Conservation (phyloP, 2,797 vertebrate species). For the Uromys caudimaculatus region DNA sequence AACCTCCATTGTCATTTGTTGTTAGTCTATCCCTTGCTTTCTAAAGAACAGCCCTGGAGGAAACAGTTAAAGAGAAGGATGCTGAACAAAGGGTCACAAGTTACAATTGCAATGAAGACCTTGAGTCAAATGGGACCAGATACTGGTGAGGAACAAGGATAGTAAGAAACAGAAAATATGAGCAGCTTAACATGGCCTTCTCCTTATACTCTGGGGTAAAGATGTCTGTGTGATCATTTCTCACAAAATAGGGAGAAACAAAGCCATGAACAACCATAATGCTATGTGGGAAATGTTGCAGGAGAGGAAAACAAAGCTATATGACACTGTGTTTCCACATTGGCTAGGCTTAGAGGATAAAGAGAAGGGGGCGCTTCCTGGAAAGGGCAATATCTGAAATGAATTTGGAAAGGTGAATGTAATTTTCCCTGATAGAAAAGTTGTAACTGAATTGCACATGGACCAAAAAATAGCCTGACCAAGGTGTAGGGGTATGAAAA, state of each 20-base stretch:
- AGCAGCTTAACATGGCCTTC: not conserved
- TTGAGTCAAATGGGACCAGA: slow-evolving; percentile 25
- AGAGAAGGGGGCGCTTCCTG: not conserved
- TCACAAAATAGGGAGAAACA: not conserved
- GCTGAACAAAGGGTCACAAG: slow-evolving; percentile 47
- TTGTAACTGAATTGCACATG: not conserved
- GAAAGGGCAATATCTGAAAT: slow-evolving; percentile 37
- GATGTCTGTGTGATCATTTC: not conserved
- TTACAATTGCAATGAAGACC: slow-evolving; percentile 29
- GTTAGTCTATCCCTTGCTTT: not conserved
- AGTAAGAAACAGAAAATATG: not conserved
- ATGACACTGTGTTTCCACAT: not conserved
- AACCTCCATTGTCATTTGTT: slow-evolving; percentile 3
- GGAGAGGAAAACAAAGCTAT: not conserved
- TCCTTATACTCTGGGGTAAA: not conserved
- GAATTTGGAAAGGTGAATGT: slow-evolving; percentile 19
- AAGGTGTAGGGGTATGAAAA: not conserved
- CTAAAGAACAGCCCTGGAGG: not conserved
- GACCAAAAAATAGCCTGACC: not conserved
- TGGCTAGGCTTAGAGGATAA: not conserved
- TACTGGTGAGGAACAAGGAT: slow-evolving; percentile 17
- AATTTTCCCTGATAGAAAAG: not conserved
- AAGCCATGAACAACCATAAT: not conserved
- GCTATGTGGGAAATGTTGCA: not conserved
- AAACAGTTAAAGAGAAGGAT: slow-evolving; percentile 58